Percentiles rank a stretch among this genome's conserved stretches.
Evolutionary conservation across 2,797 vertebrate genomes (phyloP).

Genomic region (Pantherophis vulpinus): DNA sequence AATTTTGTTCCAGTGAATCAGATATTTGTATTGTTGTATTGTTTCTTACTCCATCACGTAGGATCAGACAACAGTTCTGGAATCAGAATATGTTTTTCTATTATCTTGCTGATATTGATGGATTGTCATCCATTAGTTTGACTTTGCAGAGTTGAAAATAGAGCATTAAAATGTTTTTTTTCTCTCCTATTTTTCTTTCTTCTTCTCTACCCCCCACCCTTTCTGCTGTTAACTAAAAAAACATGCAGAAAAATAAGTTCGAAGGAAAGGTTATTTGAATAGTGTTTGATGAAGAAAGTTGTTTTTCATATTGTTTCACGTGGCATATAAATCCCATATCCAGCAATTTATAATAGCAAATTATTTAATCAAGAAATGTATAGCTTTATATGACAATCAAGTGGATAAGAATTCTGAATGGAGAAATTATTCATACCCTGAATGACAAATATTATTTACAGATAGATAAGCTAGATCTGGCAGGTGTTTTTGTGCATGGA

Average conservation of each 20-base stretch:
- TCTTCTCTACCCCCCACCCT: not conserved
- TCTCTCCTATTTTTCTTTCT: slow-evolving; percentile 22
- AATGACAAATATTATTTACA: slow-evolving; percentile 42
- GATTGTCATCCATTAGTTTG: slow-evolving; percentile 64
- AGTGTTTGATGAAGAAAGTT: slow-evolving; percentile 49
- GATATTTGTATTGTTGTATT: slow-evolving; percentile 66
- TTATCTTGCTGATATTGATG: slow-evolving; percentile 69
- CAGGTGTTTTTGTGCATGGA: slow-evolving; percentile 28
- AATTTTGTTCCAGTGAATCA: slow-evolving; percentile 59
- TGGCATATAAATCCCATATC: slow-evolving; percentile 58
- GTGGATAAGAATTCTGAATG: slow-evolving; percentile 52
- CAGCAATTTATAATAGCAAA: slow-evolving; percentile 61
- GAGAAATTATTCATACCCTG: slow-evolving; percentile 45
- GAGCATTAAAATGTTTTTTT: slow-evolving; percentile 56
- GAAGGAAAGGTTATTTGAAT: slow-evolving; percentile 62
- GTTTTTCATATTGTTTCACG: slow-evolving; percentile 50
- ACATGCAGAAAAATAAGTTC: slow-evolving; percentile 44
- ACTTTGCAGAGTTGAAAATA: slow-evolving; percentile 65
- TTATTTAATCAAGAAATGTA: slow-evolving; percentile 59
- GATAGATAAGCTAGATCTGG: slow-evolving; percentile 24
- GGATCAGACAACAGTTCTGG: slow-evolving; percentile 65
- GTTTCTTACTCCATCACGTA: slow-evolving; percentile 61
- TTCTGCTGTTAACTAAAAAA: slow-evolving; percentile 61
- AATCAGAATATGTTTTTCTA: slow-evolving; percentile 54
- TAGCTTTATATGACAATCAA: slow-evolving; percentile 46